Evolutionary conservation across 2,888 invertebrate genomes (phyloP).

Genomic region (Agrochola lychnidis): DNA sequence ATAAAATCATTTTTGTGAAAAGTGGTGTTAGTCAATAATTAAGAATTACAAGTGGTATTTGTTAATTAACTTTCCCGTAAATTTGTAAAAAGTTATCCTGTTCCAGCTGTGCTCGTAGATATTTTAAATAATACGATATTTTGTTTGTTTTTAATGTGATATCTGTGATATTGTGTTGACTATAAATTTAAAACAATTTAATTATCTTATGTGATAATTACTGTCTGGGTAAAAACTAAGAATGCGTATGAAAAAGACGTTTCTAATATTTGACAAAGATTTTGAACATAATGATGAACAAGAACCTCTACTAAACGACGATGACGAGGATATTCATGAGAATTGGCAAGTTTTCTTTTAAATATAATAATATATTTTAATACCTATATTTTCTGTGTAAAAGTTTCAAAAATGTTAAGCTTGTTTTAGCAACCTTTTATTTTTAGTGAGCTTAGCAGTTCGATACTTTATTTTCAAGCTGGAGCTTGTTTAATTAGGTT

Average conservation of each 20-base stretch:
- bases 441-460: too few species aligned
- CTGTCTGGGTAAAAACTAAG: constrained; percentile 39
- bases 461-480: not conserved
- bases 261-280: constrained; percentile 78
- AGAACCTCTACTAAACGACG: constrained; percentile 76
- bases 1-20: not conserved
- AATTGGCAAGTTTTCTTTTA: constrained; percentile 77
- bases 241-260: constrained; percentile 85
- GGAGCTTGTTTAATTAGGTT: not conserved
- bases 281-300: constrained; percentile 71
- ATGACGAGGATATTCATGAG: constrained; percentile 66
- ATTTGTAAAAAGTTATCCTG: not conserved
- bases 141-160: not conserved
- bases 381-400: not conserved
- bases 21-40: not conserved
- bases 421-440: too few species aligned
- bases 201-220: not conserved
- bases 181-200: not conserved
- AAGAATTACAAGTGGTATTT: not conserved
- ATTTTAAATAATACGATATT: not conserved
- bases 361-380: not conserved
- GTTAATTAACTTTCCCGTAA: not conserved
- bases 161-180: not conserved
- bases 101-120: not conserved
- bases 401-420: not conserved